These are phyloP conservation scores for Apotomis betuletana DNA, from an alignment of 2,888 invertebrate species.

Conservation along the genomic window DNA sequence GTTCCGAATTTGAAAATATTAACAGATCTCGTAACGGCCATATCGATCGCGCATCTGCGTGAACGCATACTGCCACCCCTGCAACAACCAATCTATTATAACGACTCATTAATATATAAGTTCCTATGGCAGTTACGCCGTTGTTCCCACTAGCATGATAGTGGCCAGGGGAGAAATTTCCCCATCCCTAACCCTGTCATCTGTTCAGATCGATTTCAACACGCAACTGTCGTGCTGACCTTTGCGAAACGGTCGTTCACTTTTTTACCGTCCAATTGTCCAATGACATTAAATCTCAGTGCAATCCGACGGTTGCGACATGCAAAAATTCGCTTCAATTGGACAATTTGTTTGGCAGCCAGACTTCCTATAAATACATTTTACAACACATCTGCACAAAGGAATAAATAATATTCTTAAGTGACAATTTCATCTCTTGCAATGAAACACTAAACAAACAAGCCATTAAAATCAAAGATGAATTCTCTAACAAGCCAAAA, in stretches of 20 bases:
- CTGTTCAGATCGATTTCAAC: slow-evolving; percentile 61
- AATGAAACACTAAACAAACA: neutral
- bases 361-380: neutral
- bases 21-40: slow-evolving; percentile 72
- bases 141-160: slow-evolving; percentile 26
- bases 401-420: neutral
- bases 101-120: neutral
- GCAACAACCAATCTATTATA: neutral
- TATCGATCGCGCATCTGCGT: slow-evolving; percentile 80
- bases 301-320: slow-evolving; percentile 17
- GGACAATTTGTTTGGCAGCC: slow-evolving; percentile 18
- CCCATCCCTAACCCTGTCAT: slow-evolving; percentile 51
- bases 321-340: slow-evolving; percentile 12
- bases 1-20: slow-evolving; percentile 74
- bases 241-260: slow-evolving; percentile 39
- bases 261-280: slow-evolving; percentile 24
- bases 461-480: neutral
- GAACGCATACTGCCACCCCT: slow-evolving; percentile 50
- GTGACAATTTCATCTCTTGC: neutral
- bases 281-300: slow-evolving; percentile 34
- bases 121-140: neutral
- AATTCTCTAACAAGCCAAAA: neutral
- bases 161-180: slow-evolving; percentile 56
- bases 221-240: slow-evolving; percentile 34
- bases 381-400: neutral